Percentiles rank a stretch among this genome's conserved stretches.
These are phyloP conservation scores for Leptarthrus brevirostris DNA, from an alignment of 2,888 invertebrate genomes.

Conservation along the genomic window DNA sequence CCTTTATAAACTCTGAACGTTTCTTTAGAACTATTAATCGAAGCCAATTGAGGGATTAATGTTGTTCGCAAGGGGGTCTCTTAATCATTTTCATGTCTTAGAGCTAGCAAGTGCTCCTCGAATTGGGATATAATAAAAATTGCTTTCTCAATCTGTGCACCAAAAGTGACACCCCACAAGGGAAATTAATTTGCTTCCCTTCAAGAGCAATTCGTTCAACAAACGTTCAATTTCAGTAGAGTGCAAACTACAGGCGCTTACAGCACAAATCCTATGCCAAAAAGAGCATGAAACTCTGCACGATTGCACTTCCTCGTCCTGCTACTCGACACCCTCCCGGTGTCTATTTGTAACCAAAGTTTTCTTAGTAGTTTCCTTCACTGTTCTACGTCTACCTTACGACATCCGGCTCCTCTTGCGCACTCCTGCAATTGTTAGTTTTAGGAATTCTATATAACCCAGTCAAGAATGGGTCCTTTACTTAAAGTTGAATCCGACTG, in stretches of 20 bases:
- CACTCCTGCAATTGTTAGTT: background rate
- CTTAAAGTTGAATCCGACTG: background rate
- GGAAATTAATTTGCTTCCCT: conserved; percentile 36
- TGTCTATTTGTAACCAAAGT: background rate
- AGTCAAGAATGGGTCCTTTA: background rate
- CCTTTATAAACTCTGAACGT: too few species aligned
- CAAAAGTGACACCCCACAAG: conserved; percentile 33
- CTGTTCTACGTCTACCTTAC: background rate
- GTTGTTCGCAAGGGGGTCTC: conserved; percentile 9
- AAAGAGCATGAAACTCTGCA: conserved; percentile 8
- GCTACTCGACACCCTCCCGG: background rate
- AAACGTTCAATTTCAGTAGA: conserved; percentile 32
- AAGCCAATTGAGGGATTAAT: conserved; percentile 35
- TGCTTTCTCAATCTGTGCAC: conserved; percentile 20
- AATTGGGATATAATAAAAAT: background rate
- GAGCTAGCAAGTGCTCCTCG: background rate
- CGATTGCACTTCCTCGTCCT: background rate
- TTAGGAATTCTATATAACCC: too few species aligned
- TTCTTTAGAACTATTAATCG: too few species aligned
- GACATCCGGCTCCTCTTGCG: background rate
- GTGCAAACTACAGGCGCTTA: conserved; percentile 26
- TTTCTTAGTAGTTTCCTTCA: conserved; percentile 26
- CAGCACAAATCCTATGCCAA: conserved; percentile 31
- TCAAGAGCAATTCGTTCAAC: conserved; percentile 6
- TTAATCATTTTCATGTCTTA: conserved; percentile 36